These are phyloP conservation scores for Bradypodion pumilum DNA, from an alignment of 2,797 vertebrate species.

Conservation along the genomic window DNA sequence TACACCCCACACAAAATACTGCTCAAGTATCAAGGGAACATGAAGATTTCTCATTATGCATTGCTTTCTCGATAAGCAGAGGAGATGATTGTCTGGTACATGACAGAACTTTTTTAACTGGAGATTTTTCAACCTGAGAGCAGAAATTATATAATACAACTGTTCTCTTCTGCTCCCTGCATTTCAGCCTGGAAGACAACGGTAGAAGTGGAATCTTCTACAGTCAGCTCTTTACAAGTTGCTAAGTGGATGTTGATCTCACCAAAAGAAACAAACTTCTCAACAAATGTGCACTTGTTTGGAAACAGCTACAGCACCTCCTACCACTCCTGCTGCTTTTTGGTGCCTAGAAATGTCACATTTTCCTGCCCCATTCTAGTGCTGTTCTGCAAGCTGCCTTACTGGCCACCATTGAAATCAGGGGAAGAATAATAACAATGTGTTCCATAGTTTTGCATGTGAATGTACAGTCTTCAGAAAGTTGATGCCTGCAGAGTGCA, in stretches of 20 bases:
- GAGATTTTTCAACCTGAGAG: background rate
- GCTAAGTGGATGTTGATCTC: background rate
- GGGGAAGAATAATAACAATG: background rate
- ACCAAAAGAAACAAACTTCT: background rate
- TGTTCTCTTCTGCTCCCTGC: background rate
- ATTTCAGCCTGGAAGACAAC: background rate
- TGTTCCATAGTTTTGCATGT: background rate
- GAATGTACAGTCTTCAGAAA: background rate
- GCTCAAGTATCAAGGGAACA: background rate
- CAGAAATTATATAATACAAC: background rate
- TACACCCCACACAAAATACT: background rate
- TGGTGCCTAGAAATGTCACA: background rate
- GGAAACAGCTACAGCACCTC: background rate
- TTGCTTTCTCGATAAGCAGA: background rate
- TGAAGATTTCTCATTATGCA: background rate
- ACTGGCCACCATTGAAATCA: background rate
- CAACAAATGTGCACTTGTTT: background rate
- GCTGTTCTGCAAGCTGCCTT: background rate
- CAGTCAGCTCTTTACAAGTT: no score
- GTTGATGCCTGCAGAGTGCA: conserved; percentile 10
- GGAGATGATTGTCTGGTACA: background rate
- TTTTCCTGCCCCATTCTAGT: background rate
- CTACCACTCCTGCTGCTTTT: background rate
- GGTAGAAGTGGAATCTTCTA: background rate
- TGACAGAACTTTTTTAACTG: background rate